Percentiles rank a stretch among this genome's conserved stretches.
phyloP scores from a whole-genome alignment of 2,888 invertebrate species.

The Cheilosia grossa region DNA sequence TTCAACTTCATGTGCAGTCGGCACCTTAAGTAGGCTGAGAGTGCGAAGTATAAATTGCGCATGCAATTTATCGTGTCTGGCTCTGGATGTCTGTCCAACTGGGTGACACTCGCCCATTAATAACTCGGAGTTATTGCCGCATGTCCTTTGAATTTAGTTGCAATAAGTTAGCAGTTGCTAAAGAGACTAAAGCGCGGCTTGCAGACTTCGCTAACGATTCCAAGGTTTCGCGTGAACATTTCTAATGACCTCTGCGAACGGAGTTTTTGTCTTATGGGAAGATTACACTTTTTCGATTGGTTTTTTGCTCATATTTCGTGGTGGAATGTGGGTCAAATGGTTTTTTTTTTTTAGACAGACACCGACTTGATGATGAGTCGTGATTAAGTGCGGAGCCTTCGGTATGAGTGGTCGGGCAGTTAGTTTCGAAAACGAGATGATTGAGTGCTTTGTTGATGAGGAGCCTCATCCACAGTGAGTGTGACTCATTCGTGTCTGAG shows the following conservation, averaged over 20 bases:
- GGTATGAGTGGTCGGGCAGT: constrained; percentile 21
- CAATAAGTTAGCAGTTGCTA: constrained; percentile 2
- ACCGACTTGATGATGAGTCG: constrained; percentile 17
- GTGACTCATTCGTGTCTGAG: constrained; percentile 17
- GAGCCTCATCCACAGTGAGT: background rate
- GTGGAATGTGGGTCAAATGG: constrained; percentile 46
- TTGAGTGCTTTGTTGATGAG: constrained; percentile 20
- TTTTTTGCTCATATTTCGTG: constrained; percentile 9
- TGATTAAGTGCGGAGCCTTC: constrained; percentile 50
- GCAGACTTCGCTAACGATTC: constrained; percentile 30
- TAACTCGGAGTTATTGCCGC: constrained; percentile 28
- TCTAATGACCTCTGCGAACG: constrained; percentile 21
- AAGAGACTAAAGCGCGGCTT: no score
- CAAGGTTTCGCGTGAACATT: background rate
- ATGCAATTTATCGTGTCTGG: constrained; percentile 49
- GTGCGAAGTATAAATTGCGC: constrained; percentile 34
- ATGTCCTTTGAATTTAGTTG: constrained; percentile 15
- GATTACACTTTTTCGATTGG: background rate
- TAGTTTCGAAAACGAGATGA: constrained; percentile 40
- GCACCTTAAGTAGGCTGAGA: constrained; percentile 48
- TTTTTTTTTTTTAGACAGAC: constrained; percentile 1
- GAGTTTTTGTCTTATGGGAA: constrained; percentile 7
- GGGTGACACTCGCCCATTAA: constrained; percentile 32
- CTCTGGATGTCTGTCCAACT: constrained; percentile 41
- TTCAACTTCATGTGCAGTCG: constrained; percentile 31